Percentiles rank a stretch among this genome's conserved stretches.
phyloP scores from a whole-genome alignment of 1,140 invertebrate species.

The Eciton burchellii region DNA sequence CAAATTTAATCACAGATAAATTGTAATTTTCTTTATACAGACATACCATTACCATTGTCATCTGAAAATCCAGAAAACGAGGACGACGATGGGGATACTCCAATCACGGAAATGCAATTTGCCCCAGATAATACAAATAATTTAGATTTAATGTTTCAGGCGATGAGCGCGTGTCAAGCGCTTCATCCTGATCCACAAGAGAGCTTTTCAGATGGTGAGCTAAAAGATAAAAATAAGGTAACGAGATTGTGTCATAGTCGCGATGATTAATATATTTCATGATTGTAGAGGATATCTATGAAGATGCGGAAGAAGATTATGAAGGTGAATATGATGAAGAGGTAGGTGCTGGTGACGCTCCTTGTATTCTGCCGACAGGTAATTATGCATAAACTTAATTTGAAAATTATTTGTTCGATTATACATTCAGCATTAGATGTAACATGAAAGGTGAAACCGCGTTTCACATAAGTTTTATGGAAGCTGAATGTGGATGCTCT shows the following conservation, averaged over 20 bases:
- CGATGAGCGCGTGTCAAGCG: constrained; percentile 90
- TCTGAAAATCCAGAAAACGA: constrained; percentile 84
- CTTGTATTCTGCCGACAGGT: constrained; percentile 81
- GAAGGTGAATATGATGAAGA: constrained; percentile 80
- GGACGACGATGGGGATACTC: constrained; percentile 83
- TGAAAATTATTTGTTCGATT: background rate
- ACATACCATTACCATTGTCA: constrained; percentile 74
- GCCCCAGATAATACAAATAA: constrained; percentile 88
- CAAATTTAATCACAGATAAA: constrained; percentile 15
- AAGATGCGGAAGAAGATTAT: constrained; percentile 85
- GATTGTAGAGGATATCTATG: constrained; percentile 85
- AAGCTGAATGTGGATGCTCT: constrained; percentile 29
- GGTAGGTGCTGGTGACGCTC: constrained; percentile 78
- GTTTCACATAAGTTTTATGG: constrained; percentile 1
- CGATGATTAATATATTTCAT: constrained; percentile 49
- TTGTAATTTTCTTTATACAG: constrained; percentile 62
- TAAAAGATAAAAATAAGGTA: constrained; percentile 37
- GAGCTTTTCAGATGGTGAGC: constrained; percentile 85
- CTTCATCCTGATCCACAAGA: constrained; percentile 89
- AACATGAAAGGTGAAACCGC: background rate
- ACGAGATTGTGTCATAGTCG: constrained; percentile 2
- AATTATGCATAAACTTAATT: constrained; percentile 42
- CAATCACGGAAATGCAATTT: constrained; percentile 89
- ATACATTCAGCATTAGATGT: background rate
- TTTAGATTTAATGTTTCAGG: constrained; percentile 89